phyloP scores from a whole-genome alignment of 2,888 invertebrate species.

The Linyphia triangularis region DNA sequence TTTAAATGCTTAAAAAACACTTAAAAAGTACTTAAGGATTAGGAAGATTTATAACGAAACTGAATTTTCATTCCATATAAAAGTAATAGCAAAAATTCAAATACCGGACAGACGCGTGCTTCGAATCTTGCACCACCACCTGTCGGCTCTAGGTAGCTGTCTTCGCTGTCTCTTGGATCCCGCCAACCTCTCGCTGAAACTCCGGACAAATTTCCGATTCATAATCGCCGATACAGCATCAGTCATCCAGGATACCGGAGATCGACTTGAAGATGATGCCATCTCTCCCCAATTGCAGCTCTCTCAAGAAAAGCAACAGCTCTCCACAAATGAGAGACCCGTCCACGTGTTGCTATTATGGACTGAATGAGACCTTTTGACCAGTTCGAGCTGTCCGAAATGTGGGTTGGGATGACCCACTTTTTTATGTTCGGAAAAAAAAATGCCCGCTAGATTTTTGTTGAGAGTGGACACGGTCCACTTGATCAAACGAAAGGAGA shows the following conservation, averaged over 20 bases:
- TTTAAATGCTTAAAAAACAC: no score
- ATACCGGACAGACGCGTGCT: slow-evolving; percentile 76
- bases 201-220: slow-evolving; percentile 76
- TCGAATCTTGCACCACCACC: slow-evolving; percentile 76
- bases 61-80: no score
- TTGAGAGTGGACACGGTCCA: slow-evolving; percentile 67
- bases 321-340: not conserved
- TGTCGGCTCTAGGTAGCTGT: slow-evolving; percentile 75
- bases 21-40: no score
- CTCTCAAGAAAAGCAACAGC: not conserved
- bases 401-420: slow-evolving; percentile 17
- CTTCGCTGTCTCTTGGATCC: slow-evolving; percentile 70
- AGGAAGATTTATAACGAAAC: no score
- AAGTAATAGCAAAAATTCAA: not conserved
- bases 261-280: slow-evolving; percentile 47
- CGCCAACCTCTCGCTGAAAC: slow-evolving; percentile 77
- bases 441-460: slow-evolving; percentile 15
- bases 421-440: slow-evolving; percentile 22
- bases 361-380: not conserved
- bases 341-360: not conserved
- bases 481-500: slow-evolving; percentile 22
- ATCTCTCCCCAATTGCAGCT: slow-evolving; percentile 16
- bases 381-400: slow-evolving; percentile 38
- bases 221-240: slow-evolving; percentile 76
- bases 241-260: slow-evolving; percentile 75